Evolutionary conservation across 2,888 invertebrate genomes (phyloP), one percentile per base, ranked within the genome.

Genomic region (Odiellus spinosus): DNA sequence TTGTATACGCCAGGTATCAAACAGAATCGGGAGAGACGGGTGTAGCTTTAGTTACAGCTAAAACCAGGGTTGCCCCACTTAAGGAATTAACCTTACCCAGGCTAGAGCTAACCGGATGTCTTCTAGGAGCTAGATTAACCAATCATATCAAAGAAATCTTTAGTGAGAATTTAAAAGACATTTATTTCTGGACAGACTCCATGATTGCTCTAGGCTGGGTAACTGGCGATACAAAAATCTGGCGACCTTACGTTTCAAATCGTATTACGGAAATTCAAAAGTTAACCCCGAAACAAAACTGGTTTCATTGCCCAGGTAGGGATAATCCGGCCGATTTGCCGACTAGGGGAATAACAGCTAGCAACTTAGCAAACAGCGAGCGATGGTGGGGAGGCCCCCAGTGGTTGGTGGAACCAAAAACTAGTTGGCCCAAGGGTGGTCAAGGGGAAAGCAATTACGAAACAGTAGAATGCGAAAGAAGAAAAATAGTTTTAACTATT

Each of bases 271-370:
- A 57, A 20, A 58, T 60, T 19, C 42, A 50, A n/a, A 47, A 41
- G 3, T 17, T 39, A 11, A 45, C 50, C 4, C 32, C 26, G n/a
- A 40, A 47, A 6, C 15, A 41, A 3, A 38, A 49, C 15, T 58
- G 60, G 53, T 52, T 49, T 17, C 53, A 61, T 42, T 57, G 59
- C 14, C 33, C 40, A 4, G 49, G 58, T 0, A 40, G 50, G 14
- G 49, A 54, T 1, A 62, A 61, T 47, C 60, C 61, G 2, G 61
- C 60, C 4, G 61, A 61, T 47, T 45, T 53, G 5, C 51, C 55
- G 2, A 57, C 57, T 8, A 20, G 59, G 39, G 60, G 59, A 12
- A 4, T 55, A 12, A 12, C 46, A 4, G 44, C 51, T 2, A 15
- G 34, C 0, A 45, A 53, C 10, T 41, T 56, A 6, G 12, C 40